Evolutionary conservation across 2,113 vertebrate species (phyloP), one percentile per base, ranked within the genome.

Genomic region (Prochilodus magdalenae): DNA sequence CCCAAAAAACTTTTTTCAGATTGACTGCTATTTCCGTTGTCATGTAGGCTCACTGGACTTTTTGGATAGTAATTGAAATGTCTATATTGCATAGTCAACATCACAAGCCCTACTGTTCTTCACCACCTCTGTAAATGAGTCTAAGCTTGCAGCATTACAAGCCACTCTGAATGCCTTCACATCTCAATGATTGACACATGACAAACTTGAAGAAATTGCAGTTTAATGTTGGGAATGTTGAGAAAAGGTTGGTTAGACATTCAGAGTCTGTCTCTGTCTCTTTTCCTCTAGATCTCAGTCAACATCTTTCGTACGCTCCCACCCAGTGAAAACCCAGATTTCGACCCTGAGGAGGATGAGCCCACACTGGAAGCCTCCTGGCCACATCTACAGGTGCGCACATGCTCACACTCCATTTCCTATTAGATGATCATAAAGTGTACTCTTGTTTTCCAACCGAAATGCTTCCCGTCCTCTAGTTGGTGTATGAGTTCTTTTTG

Each of bases 401-500:
- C 44, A 40, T 29, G 57, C 24, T 13, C 27, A 66, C 55, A 65
- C 29, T 40, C 24, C 11, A 24, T n/a, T n/a, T 69, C 8, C 26
- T 55, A 29, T 49, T 8, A 72, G n/a, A 14, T 0, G 44, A 33
- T 75, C 30, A 67, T 22, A 30, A 55, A 65, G 33, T 12, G 63
- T 75, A 1, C 30, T 0, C 0, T 62, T 24, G 83, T n/a, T 84
- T n/a, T 0, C 40, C 13, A 73, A 44, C 73, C 59, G 7, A 40
- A 55, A 33, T 69, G 13, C 20, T 29, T 86, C 60, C 60, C n/a
- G 65, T 20, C 76, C 8, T 77, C 20, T 76, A 98, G 96, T 90
- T 98, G 90, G 96, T 97, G 6, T 98, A 98, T 71, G 96, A 98
- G 89, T 98, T 98, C 89, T 98, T 97, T 88, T 95, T 98, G 83